phyloP scores from a whole-genome alignment of 2,797 vertebrate genomes.

The Phalanger gymnotis region DNA sequence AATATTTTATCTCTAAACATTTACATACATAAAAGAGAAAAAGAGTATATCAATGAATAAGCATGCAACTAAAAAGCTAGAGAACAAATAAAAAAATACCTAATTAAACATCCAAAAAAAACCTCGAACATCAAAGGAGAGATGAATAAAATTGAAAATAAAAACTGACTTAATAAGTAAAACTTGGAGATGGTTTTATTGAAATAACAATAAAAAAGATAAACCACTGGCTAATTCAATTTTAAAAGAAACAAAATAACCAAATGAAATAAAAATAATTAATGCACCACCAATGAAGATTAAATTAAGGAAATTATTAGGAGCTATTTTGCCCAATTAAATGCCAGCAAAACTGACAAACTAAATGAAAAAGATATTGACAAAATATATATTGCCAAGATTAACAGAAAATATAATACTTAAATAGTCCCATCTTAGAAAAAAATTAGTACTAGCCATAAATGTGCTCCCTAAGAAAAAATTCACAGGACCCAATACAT shows the following conservation, averaged over 20 bases:
- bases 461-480: too few species aligned
- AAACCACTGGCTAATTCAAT: background rate
- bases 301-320: background rate
- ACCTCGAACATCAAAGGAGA: too few species aligned
- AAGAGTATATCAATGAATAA: too few species aligned
- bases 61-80: too few species aligned
- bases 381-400: background rate
- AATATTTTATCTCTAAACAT: too few species aligned
- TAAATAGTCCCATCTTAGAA: background rate
- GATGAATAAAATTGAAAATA: background rate
- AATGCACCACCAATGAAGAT: background rate
- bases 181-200: background rate
- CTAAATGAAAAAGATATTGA: background rate
- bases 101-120: too few species aligned
- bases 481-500: too few species aligned
- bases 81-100: too few species aligned
- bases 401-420: background rate
- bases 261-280: background rate
- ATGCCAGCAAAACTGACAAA: background rate
- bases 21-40: too few species aligned
- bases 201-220: background rate
- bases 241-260: background rate
- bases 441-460: background rate
- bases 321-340: background rate
- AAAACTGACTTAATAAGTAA: background rate